Evolutionary conservation across 1,140 invertebrate genomes (phyloP).

Genomic region (Hypsibius dujardini): DNA sequence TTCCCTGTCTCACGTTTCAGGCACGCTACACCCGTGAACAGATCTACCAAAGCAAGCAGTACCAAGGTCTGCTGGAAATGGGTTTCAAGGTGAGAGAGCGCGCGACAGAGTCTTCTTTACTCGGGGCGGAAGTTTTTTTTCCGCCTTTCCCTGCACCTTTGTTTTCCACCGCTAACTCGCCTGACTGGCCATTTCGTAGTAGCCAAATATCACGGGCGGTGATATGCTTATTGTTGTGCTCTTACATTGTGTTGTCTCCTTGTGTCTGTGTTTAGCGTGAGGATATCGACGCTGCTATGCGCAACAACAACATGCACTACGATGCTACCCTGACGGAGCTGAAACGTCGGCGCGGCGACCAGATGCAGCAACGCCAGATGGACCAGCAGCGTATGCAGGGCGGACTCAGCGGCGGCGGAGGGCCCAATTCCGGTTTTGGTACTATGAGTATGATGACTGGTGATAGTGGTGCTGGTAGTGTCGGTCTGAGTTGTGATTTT

Average conservation of each 20-base stretch:
- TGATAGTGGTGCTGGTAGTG: too few species aligned
- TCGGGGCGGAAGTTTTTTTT: neutral
- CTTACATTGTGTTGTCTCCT: neutral
- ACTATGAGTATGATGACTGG: too few species aligned
- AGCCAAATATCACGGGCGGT: neutral
- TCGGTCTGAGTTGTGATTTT: too few species aligned
- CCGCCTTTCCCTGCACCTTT: constrained; percentile 11
- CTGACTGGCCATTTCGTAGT: neutral
- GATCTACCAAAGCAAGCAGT: constrained; percentile 62
- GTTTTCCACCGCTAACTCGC: neutral
- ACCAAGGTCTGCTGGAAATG: constrained; percentile 63
- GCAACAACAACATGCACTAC: constrained; percentile 65
- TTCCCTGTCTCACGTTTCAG: too few species aligned
- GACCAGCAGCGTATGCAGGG: constrained; percentile 28
- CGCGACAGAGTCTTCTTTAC: neutral
- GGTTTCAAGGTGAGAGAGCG: constrained; percentile 55
- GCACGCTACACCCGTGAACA: constrained; percentile 36
- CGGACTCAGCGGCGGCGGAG: constrained; percentile 20
- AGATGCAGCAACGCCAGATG: constrained; percentile 30
- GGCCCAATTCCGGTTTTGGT: too few species aligned
- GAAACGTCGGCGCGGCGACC: neutral
- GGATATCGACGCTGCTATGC: constrained; percentile 68
- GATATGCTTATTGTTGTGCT: constrained; percentile 22
- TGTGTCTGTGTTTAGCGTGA: constrained; percentile 51
- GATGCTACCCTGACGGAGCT: constrained; percentile 46